Evolutionary conservation across 2,113 vertebrate genomes (phyloP).

Genomic region (Hyaena hyaena): DNA sequence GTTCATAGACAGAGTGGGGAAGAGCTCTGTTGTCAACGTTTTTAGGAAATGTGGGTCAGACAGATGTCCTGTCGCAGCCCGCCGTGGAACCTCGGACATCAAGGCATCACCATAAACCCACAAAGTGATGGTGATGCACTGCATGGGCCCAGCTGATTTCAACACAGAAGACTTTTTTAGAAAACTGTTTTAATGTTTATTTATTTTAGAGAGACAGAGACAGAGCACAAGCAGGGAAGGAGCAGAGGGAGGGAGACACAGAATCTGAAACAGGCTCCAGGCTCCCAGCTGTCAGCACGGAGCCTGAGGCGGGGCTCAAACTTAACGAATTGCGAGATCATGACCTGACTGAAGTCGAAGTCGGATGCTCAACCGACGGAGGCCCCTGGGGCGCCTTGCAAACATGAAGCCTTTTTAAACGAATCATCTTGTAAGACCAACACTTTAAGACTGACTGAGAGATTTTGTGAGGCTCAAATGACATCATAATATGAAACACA

Average conservation of each 20-base stretch:
- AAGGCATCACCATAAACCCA: accelerated
- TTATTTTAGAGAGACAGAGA: no score
- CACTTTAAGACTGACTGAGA: background rate
- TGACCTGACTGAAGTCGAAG: no score
- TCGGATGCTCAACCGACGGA: no score
- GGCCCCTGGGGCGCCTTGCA: no score
- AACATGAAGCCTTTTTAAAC: background rate
- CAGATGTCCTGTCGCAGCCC: accelerated
- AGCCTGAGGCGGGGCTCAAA: no score
- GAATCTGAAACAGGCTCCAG: no score
- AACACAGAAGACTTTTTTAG: background rate
- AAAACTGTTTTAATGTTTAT: background rate
- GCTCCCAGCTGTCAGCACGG: no score
- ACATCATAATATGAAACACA: background rate
- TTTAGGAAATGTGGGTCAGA: background rate
- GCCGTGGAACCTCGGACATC: background rate
- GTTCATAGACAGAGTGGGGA: background rate
- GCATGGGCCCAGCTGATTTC: background rate
- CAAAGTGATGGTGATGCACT: accelerated
- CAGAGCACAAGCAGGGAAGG: no score
- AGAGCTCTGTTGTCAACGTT: background rate
- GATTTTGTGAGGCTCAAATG: background rate
- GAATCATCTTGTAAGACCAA: background rate
- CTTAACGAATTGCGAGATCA: no score
- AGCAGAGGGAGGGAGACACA: no score